Percentiles rank a stretch among this genome's conserved stretches.
Evolutionary conservation across 2,888 invertebrate species (phyloP).

Genomic region (Ophraella communa): DNA sequence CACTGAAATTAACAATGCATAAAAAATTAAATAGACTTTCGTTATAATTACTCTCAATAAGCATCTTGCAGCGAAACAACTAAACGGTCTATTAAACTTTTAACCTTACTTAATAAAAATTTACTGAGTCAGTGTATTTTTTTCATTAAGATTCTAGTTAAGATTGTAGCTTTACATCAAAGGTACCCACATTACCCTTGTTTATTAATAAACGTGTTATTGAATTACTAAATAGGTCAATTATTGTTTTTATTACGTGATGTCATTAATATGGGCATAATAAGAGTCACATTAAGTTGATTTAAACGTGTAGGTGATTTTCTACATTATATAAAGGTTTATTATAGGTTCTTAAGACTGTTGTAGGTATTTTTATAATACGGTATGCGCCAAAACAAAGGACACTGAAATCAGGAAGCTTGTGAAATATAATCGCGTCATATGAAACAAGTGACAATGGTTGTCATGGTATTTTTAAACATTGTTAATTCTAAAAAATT

Average conservation of each 20-base stretch:
- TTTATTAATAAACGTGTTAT: constrained; percentile 6
- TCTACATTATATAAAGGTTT: background rate
- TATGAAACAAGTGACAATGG: no score
- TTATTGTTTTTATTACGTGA: background rate
- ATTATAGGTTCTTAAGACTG: no score
- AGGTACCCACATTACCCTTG: constrained; percentile 17
- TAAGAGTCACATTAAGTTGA: background rate
- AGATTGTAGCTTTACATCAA: constrained; percentile 12
- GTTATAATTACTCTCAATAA: background rate
- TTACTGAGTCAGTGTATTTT: background rate
- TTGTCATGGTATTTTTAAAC: no score
- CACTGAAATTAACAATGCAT: background rate
- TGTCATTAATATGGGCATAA: background rate
- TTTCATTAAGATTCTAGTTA: constrained; percentile 6
- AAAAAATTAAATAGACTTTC: background rate
- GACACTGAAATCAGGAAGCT: no score
- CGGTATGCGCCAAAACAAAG: no score
- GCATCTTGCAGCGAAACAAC: background rate
- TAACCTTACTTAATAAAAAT: constrained; percentile 2
- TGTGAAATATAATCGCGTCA: no score
- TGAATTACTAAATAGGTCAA: constrained; percentile 14
- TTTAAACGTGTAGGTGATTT: background rate
- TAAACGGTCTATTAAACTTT: background rate
- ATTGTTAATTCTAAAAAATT: no score
- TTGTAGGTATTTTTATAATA: no score